A percentile compares a stretch with the other conserved stretches of the same genome.
phyloP scores from a whole-genome alignment of 2,888 invertebrate species.

The Conomelus anceps region DNA sequence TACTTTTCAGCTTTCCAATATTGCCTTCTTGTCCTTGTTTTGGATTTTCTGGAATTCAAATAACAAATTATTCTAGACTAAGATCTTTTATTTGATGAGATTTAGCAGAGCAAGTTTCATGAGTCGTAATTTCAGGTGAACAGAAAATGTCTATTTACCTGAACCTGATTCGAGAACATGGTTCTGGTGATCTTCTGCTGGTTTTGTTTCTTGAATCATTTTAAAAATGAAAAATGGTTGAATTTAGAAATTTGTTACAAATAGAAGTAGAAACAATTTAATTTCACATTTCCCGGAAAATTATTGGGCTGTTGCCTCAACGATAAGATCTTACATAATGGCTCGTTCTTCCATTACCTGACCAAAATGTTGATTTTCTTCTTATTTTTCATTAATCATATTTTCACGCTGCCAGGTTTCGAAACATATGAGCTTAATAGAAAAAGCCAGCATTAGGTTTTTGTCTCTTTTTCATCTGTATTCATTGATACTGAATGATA shows the following conservation, averaged over 20 bases:
- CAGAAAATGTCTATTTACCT: neutral
- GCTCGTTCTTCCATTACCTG: neutral
- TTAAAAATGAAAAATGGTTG: neutral
- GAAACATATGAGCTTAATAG: neutral
- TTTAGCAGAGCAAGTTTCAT: neutral
- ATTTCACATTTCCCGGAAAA: neutral
- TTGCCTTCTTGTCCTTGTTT: neutral
- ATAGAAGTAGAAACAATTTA: neutral
- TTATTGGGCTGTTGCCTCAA: neutral
- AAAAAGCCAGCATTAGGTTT: too few relatives aligned
- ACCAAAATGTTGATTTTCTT: neutral
- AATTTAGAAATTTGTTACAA: neutral
- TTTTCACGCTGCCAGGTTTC: neutral
- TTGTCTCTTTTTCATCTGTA: too few relatives aligned
- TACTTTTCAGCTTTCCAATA: neutral
- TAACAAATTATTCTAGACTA: neutral
- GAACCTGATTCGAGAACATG: neutral
- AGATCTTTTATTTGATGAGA: neutral
- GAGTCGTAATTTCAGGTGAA: neutral
- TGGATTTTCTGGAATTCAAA: neutral
- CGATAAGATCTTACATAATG: neutral
- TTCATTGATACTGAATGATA: too few relatives aligned
- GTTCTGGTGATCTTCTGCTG: neutral
- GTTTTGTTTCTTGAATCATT: neutral
- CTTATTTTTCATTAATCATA: neutral